Base-by-base conservation (phyloP, 2,888 invertebrate genomes). In the Mayetiola destructor region DNA sequence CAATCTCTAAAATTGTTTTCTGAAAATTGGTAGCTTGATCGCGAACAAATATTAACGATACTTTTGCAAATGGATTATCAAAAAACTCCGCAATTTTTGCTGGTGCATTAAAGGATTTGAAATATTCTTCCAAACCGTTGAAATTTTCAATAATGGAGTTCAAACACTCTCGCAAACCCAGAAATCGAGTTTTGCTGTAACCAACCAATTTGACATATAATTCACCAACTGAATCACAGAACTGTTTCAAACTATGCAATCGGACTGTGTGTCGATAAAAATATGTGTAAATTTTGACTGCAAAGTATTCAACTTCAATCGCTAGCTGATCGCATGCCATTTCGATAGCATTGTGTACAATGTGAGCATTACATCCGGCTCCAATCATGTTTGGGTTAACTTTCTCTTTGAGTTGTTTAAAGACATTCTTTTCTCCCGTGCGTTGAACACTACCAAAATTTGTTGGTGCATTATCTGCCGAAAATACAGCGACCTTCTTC, bases 201-300 rank as follows among this genome's bases (percentile, higher is more conserved):
- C 53, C 53, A n/a, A 29, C 2, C 53, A 53, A 53, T 32, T 53
- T 53, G 4, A 20, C 20, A 29, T 32, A 53, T 32, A 10, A 1
- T 10, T 20, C 32, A 18, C 32, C 53, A 12, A 53, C 53, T n/a
- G 32, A 18, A 20, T 53, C 53, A 12, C 53, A 53, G 20, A 53
- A 32, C 20, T 30, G 18, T 20, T 53, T 53, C 20, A 53, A 16
- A 16, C 18, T 53, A 20, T 6, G 32, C 20, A 53, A 30, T 16
- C 53, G 53, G 20, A 53, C 53, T 2, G 53, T 53, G 20, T 32
- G 32, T 32, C 16, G 32, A 48, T 48, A 27, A 16, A 48, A 48
- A 48, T 48, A 27, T n/a, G 48, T 27, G 48, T 48, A 48, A 23
- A 42, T 42, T 42, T 42, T 42, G 23, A 42, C 42, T 23, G 42